Conservation (phyloP, 2,888 invertebrate genomes). For the Clusia tigrina region DNA sequence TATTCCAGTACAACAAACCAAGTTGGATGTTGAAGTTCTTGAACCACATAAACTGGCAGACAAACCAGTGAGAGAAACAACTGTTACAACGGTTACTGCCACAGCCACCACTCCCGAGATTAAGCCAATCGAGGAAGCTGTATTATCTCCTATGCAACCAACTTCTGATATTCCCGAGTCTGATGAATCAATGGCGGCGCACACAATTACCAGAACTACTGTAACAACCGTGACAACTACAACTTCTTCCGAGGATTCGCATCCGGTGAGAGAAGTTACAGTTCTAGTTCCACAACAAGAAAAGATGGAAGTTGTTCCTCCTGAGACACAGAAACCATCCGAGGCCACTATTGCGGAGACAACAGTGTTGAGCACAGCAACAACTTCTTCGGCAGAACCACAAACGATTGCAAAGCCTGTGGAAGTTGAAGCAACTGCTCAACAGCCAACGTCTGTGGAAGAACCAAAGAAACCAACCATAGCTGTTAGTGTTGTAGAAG, state of each 20-base stretch:
- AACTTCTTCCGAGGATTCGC: background rate
- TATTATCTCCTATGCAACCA: too few species aligned
- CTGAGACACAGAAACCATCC: background rate
- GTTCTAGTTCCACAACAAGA: too few species aligned
- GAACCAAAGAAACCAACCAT: too few species aligned
- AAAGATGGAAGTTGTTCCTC: background rate
- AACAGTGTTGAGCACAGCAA: too few species aligned
- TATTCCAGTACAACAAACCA: too few species aligned
- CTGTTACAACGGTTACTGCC: slow-evolving; percentile 33
- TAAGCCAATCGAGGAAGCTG: background rate
- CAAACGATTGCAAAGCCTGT: background rate
- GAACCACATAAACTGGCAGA: slow-evolving; percentile 36
- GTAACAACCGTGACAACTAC: slow-evolving; percentile 41
- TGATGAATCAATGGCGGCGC: background rate
- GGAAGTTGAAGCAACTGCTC: background rate
- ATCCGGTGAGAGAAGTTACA: background rate
- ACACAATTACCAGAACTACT: slow-evolving; percentile 30
- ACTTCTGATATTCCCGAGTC: background rate
- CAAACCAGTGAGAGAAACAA: too few species aligned
- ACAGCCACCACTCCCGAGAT: slow-evolving; percentile 38
- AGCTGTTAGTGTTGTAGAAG: too few species aligned
- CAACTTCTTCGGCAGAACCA: background rate
- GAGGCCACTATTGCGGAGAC: background rate
- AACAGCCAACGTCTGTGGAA: too few species aligned
- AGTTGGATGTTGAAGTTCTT: slow-evolving; percentile 25